Percentiles rank a stretch among this genome's conserved stretches.
Conservation (phyloP, 2,797 vertebrate species). For the Labeo calbasu region DNA sequence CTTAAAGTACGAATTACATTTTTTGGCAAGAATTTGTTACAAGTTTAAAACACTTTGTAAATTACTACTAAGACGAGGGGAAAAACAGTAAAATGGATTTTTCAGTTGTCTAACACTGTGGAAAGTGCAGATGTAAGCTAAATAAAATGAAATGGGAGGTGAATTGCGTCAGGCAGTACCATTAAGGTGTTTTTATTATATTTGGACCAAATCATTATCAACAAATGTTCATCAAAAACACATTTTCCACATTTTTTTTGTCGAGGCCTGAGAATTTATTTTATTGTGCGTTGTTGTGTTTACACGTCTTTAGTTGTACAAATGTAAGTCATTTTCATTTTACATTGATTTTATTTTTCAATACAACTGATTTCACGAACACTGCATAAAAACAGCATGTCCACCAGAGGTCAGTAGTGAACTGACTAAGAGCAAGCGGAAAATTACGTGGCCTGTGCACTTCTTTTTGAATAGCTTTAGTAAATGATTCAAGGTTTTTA, state of each 20-base stretch:
- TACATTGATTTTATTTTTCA: neutral
- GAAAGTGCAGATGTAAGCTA: neutral
- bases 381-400: neutral
- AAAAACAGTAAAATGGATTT: neutral
- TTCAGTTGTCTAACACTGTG: neutral
- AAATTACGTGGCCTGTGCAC: neutral
- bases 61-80: neutral
- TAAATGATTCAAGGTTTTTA: neutral
- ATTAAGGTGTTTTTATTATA: neutral
- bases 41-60: neutral
- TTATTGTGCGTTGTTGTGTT: neutral
- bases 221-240: neutral
- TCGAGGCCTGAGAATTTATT: neutral
- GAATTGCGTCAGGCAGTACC: neutral
- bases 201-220: neutral
- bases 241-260: neutral
- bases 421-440: neutral
- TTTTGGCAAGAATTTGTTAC: neutral
- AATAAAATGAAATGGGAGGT: neutral
- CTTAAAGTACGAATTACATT: neutral
- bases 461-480: neutral
- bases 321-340: neutral
- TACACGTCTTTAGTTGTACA: neutral
- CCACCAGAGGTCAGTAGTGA: constrained; percentile 51
- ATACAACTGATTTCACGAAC: neutral